These are phyloP conservation scores for Epizoanthus fatuus DNA, from an alignment of 92 coral and sea anemone species.

Conservation along the genomic window DNA sequence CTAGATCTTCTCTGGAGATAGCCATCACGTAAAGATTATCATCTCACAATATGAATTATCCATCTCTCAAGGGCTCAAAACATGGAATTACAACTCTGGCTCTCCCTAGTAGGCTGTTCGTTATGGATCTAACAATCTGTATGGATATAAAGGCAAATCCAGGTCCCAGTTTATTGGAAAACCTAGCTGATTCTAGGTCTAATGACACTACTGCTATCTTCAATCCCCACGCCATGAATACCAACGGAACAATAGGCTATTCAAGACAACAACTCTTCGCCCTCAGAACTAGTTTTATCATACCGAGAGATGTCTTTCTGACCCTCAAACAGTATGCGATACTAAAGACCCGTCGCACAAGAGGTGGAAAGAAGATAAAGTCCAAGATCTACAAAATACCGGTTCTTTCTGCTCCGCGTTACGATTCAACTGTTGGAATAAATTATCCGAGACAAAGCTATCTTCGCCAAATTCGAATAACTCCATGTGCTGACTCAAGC, in stretches of 20 bases:
- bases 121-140: conserved; percentile 12
- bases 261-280: conserved; percentile 30
- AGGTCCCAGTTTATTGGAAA: not conserved
- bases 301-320: not conserved
- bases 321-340: conserved; percentile 11
- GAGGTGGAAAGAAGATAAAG: conserved; percentile 11
- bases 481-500: not conserved
- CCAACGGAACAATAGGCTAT: conserved; percentile 14
- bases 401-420: not conserved
- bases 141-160: conserved; percentile 26
- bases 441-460: conserved; percentile 6
- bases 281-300: not conserved
- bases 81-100: conserved; percentile 2
- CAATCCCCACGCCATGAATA: conserved; percentile 3
- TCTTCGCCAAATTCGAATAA: not conserved
- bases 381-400: conserved; percentile 17
- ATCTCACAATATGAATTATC: too few species aligned
- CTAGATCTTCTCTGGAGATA: not conserved
- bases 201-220: conserved; percentile 10
- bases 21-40: not conserved
- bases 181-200: not conserved
- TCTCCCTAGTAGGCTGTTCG: conserved; percentile 2
- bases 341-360: conserved; percentile 16
- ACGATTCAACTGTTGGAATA: not conserved
- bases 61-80: not conserved